Evolutionary conservation across 2,797 vertebrate genomes (phyloP), one percentile per base, ranked within the genome.

Genomic region (Orientallactaga sibirica): DNA sequence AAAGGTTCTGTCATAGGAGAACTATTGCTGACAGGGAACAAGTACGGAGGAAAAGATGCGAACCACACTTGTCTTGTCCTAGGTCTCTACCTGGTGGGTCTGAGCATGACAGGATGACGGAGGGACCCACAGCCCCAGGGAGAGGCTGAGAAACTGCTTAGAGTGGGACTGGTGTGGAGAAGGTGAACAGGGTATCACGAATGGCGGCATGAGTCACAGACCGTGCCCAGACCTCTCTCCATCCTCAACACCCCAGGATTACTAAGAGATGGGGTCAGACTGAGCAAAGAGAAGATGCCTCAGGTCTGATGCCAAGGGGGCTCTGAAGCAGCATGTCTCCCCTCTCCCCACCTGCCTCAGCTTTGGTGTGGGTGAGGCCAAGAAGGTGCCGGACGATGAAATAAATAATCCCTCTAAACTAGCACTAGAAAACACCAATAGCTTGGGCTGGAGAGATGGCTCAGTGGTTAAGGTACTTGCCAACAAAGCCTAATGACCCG

Each of bases 91-190:
- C 58, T 9, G 1, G 15, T 74, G 61, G 6, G 4, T 4, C 11
- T 18, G 19, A 70, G 33, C 0, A 0, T 7, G n/a, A 4, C 5
- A 52, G 29, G 70, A 37, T 52, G n/a, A 29, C 5, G 0, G 2
- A 43, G 16, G 4, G 61, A 4, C 25, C 43, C 29, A 37, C 52
- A 16, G 16, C n/a, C 2, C 7, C 0, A 0, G 2, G 16, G 43
- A 20, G 5, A 43, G 52, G 18, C 7, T 3, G 52, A 22, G 25
- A 27, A 22, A 19, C 6, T 4, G 10, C 25, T n/a, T 16, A 3
- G 0, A 1, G 18, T 2, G 25, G n/a, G 7, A 18, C n/a, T 74
- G 22, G 6, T 14, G 3, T n/a, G 43, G 67, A 71, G 29, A 15
- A 0, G 1, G 16, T 2, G 33, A 2, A 8, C 52, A 27, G 1